Conservation (phyloP, 2,113 vertebrate species). For the Chaetops frenatus region DNA sequence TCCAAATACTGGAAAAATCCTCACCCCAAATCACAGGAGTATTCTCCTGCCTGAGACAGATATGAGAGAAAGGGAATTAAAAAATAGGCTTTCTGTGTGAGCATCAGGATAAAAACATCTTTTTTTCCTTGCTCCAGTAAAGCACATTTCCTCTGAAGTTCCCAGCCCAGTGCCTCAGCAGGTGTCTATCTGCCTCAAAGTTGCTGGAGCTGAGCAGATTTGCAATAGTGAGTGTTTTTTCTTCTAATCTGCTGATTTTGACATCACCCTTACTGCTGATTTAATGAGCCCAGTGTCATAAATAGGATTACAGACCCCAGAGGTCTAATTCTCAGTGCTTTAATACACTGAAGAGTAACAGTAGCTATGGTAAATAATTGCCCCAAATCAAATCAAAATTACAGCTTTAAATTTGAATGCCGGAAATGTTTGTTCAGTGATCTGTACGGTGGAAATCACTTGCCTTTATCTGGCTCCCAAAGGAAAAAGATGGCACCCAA, state of each 20-base stretch:
- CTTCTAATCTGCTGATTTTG: conserved; percentile 31
- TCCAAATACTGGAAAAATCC: background rate
- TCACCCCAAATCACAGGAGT: background rate
- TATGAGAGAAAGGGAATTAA: background rate
- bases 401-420: background rate
- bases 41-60: background rate
- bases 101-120: background rate
- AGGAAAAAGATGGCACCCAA: background rate
- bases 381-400: conserved; percentile 35
- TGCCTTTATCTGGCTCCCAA: background rate
- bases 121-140: background rate
- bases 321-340: conserved; percentile 30
- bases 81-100: background rate
- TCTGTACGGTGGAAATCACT: background rate
- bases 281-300: conserved; percentile 43
- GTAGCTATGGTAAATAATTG: conserved; percentile 52
- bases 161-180: background rate
- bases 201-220: background rate
- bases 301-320: conserved; percentile 38
- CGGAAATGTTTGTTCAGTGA: background rate
- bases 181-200: background rate
- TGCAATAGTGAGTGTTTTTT: background rate
- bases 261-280: conserved; percentile 2
- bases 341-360: conserved; percentile 14
- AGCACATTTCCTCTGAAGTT: background rate